Base-by-base conservation (phyloP, 2,797 vertebrate species). In the Argyrosomus regius region DNA sequence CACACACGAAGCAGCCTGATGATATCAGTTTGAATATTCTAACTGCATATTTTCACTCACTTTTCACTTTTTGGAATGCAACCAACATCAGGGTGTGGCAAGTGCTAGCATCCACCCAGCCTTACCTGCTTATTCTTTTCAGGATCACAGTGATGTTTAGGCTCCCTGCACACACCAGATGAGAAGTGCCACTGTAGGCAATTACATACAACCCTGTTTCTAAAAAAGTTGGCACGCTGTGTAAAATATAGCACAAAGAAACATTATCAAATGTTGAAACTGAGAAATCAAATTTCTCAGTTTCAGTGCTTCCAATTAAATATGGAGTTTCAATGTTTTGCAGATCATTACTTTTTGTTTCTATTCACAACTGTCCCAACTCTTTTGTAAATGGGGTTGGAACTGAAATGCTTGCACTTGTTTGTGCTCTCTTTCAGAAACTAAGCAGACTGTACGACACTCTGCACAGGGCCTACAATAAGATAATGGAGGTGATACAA, bases 401-500 rank as follows among this genome's bases (percentile, higher is more conserved):
- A 26, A 50, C n/a, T 28, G 0, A 50, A 61, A 74, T 48, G 22
- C 16, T 5, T 60, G 39, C 11, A 12, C 22, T 0, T 45, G 58
- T 63, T 45, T 20, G 13, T 77, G 22, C 35, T 39, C 8, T 39
- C 35, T 39, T 39, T 9, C 90, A 99, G 98, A 99, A 99, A 95
- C 96, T 99, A 3, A 98, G 97, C 64, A 96, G 97, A 39, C 92
- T 99, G 60, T 99, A 99, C 72, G 96, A 97, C 89, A 99, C 96
- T 0, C 96, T 99, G 75, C 97, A 99, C 17, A 95, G 97, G 75
- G 98, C 98, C 8, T 99, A 99, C 87, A 96, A 96, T 24, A 99
- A 99, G 91, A 96, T 99, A 72, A 67, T 98, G 89, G 98, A 99
- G 81, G 98, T 99, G 81, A 98, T 98, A 91, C 97, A 96, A 43